Evolutionary conservation across 2,113 vertebrate genomes (phyloP).

Genomic region (Irena cyanogastra): DNA sequence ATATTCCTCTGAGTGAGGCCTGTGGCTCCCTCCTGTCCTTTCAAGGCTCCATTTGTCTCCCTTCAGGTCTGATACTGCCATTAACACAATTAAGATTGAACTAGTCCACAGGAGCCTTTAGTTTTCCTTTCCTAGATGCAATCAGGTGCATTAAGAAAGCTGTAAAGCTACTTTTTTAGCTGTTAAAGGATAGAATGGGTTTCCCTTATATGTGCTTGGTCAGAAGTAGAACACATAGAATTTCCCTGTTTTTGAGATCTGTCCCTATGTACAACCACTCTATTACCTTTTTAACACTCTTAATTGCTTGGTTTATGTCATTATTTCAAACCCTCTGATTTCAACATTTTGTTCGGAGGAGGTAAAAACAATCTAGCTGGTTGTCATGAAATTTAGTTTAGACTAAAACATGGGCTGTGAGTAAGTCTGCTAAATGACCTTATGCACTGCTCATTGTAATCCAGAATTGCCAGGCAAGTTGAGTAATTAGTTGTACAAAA

Average conservation of each 20-base stretch:
- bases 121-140: background rate
- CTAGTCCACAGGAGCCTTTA: background rate
- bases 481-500: slow-evolving; percentile 59
- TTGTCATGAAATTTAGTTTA: slow-evolving; percentile 28
- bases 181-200: background rate
- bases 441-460: slow-evolving; percentile 26
- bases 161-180: background rate
- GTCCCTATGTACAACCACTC: background rate
- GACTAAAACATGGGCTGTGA: slow-evolving; percentile 24
- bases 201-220: background rate
- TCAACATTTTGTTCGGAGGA: slow-evolving; percentile 11
- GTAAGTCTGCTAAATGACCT: slow-evolving; percentile 51
- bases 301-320: background rate
- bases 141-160: background rate
- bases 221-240: background rate
- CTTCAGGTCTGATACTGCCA: background rate
- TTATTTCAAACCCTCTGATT: slow-evolving; percentile 1
- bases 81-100: slow-evolving; percentile 17
- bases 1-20: background rate
- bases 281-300: background rate
- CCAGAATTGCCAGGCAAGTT: slow-evolving; percentile 33
- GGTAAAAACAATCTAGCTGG: background rate
- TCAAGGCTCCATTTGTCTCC: background rate
- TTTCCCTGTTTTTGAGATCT: background rate
- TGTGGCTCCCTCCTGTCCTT: background rate